These are phyloP conservation scores for Anagrus nilaparvatae DNA, from an alignment of 1,140 invertebrate genomes.

Conservation along the genomic window DNA sequence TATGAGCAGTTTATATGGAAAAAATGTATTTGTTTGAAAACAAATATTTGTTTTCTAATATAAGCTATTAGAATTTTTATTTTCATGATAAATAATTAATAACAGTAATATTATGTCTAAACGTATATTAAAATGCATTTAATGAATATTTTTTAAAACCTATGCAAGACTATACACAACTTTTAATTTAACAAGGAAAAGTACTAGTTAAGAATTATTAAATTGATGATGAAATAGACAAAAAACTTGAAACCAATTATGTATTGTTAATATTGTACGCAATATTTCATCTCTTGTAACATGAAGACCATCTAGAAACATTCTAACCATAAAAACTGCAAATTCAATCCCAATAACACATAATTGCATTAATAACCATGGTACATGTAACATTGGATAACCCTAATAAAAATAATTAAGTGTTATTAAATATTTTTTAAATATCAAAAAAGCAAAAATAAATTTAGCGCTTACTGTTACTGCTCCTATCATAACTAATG, in stretches of 20 bases:
- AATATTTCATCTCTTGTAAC: conserved; percentile 33
- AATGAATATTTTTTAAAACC: no score
- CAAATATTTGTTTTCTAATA: no score
- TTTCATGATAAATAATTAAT: no score
- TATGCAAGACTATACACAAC: no score
- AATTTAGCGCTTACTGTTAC: conserved; percentile 27
- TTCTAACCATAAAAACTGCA: conserved; percentile 29
- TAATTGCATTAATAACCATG: conserved; percentile 39
- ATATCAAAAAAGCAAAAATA: neutral
- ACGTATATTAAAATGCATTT: no score
- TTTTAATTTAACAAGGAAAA: no score
- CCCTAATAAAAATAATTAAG: conserved; percentile 23
- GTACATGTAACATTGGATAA: conserved; percentile 35
- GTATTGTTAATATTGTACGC: conserved; percentile 26
- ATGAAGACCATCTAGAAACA: conserved; percentile 34
- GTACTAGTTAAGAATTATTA: no score
- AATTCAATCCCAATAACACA: conserved; percentile 38
- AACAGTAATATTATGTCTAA: no score
- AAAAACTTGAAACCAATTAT: conserved; percentile 41
- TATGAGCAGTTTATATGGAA: no score
- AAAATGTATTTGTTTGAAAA: no score
- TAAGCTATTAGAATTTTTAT: no score
- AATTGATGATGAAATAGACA: conserved; percentile 35
- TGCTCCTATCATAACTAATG: conserved; percentile 34
- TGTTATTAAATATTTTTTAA: no score